Base-by-base conservation (phyloP, 2,797 vertebrate species). In the Brotula barbata region DNA sequence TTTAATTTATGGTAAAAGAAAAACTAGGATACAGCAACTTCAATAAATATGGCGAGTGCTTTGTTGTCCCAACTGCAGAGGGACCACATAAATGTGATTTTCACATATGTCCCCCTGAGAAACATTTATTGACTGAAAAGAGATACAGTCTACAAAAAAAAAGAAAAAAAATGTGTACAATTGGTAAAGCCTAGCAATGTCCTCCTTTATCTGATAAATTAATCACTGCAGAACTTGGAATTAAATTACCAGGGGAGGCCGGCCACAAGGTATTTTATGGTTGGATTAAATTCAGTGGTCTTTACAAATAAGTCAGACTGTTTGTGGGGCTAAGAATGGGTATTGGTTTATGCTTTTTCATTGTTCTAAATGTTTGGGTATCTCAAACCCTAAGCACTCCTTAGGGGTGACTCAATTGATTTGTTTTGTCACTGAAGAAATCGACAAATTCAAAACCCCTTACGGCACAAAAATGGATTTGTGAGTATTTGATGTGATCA, bases 381-480 rank as follows among this genome's bases (percentile, higher is more conserved):
- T 56, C 1, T 8, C 25, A 13, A 20, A 39, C 16, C 54, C 40
- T 22, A 51, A 53, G 49, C 52, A 16, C 49, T 52, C 75, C 76
- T 78, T 37, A 45, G 41, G 58, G 73, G 54, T 53, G 49, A 65
- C 50, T 60, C 22, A 19, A 75, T 71, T 58, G 74, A 84, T 81
- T 87, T 65, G 58, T 63, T 70, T 73, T 75, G 67, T 60, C 68
- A 84, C 58, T 66, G 75, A 80, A 59, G 66, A 68, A 69, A 52
- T 73, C 57, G 0, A 41, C 39, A 58, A 63, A 67, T 60, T 58
- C 41, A 28, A 73, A 78, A 61, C 39, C 33, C 57, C 71, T 43
- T 40, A 20, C 22, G 45, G 41, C 21, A 42, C 45, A 41, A 54
- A 48, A 57, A 68, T 55, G 6, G 19, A 37, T 52, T 37, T 43